Conservation (phyloP, 2,888 invertebrate species). For the Cerastoderma edule region DNA sequence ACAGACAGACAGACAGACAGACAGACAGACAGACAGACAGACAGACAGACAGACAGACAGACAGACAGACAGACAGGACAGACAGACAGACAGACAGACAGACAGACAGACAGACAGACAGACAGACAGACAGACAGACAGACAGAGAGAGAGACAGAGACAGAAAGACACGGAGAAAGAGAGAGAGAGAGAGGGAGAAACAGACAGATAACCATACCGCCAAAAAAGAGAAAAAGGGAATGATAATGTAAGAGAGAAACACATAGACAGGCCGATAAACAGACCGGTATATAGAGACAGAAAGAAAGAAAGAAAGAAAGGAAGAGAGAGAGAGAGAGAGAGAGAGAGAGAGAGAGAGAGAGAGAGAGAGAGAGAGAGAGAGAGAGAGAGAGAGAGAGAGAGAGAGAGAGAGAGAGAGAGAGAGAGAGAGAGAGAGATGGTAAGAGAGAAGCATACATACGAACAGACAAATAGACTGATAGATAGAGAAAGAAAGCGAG, state of each 20-base stretch:
- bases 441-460: too few species aligned
- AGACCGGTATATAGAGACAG: too few species aligned
- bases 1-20: not conserved
- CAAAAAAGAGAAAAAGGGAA: not conserved
- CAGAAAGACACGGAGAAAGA: too few species aligned
- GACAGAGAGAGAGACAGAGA: conserved; percentile 1
- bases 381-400: conserved; percentile 5
- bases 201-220: too few species aligned
- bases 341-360: not conserved
- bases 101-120: conserved; percentile 1
- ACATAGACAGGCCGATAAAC: not conserved
- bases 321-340: not conserved
- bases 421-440: conserved; percentile 5
- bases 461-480: too few species aligned
- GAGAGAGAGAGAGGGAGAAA: too few species aligned
- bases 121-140: conserved; percentile 5
- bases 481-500: too few species aligned
- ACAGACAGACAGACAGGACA: too few species aligned
- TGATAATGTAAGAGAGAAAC: not conserved
- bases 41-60: not conserved
- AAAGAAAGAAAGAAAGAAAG: not conserved
- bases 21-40: not conserved
- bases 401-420: conserved; percentile 5
- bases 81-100: too few species aligned
- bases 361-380: not conserved